A percentile compares a stretch with the other conserved stretches of the same genome.
Evolutionary conservation across 1,140 invertebrate genomes (phyloP).

Genomic region (Drosophila obscura): DNA sequence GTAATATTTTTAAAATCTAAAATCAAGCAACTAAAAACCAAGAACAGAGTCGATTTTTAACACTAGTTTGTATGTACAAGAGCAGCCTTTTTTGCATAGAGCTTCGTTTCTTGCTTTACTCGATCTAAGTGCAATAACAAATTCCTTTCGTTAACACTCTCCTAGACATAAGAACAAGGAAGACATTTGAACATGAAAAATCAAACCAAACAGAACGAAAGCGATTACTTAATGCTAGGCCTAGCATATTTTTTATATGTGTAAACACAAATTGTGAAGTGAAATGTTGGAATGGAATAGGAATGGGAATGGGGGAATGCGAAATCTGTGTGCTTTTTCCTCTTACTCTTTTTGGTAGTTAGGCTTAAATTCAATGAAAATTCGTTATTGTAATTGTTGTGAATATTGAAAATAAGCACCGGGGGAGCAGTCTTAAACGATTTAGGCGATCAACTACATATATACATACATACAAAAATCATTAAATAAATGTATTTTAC

Average conservation of each 20-base stretch:
- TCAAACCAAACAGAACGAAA: slow-evolving; percentile 23
- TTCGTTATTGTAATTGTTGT: slow-evolving; percentile 82
- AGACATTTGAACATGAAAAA: slow-evolving; percentile 10
- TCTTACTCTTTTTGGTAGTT: slow-evolving; percentile 75
- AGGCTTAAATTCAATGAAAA: slow-evolving; percentile 80
- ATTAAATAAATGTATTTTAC: slow-evolving; percentile 76
- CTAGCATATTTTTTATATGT: slow-evolving; percentile 74
- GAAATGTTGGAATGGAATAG: slow-evolving; percentile 41
- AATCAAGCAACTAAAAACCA: slow-evolving; percentile 43
- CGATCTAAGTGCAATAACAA: slow-evolving; percentile 72
- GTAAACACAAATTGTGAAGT: slow-evolving; percentile 70
- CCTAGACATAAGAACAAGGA: slow-evolving; percentile 36
- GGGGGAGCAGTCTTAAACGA: slow-evolving; percentile 62
- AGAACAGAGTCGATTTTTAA: slow-evolving; percentile 68
- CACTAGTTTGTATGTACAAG: slow-evolving; percentile 77
- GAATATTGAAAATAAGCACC: slow-evolving; percentile 74
- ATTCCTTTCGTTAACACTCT: slow-evolving; percentile 66
- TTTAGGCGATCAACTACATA: slow-evolving; percentile 59
- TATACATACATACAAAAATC: slow-evolving; percentile 25
- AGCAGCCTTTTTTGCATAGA: slow-evolving; percentile 79
- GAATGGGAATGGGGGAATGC: slow-evolving; percentile 1
- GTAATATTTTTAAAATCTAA: slow-evolving; percentile 38
- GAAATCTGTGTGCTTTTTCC: slow-evolving; percentile 74
- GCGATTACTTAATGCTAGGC: slow-evolving; percentile 62
- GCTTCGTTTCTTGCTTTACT: slow-evolving; percentile 75